phyloP scores from a whole-genome alignment of 1,140 invertebrate genomes.

The Bombus pascuorum region DNA sequence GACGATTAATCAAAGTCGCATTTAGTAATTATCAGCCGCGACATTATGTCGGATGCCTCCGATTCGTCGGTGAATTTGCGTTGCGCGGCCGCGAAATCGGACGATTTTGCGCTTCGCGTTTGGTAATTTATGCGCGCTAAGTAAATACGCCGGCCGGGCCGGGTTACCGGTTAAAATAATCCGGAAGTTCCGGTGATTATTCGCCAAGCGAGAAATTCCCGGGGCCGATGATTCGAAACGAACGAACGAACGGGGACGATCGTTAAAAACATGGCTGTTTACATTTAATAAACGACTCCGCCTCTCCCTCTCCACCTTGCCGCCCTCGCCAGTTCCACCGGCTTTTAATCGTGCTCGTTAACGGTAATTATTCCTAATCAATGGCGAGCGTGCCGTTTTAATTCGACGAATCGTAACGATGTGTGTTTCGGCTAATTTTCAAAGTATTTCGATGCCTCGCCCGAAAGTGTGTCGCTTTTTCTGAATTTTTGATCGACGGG shows the following conservation, averaged over 20 bases:
- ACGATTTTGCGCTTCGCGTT: constrained; percentile 44
- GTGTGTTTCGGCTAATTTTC: no score
- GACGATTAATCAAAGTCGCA: constrained; percentile 55
- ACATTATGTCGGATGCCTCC: not conserved
- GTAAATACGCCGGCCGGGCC: constrained; percentile 53
- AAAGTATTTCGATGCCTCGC: not conserved
- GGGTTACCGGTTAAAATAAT: constrained; percentile 62
- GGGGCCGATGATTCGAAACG: constrained; percentile 45
- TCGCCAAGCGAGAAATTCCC: constrained; percentile 45
- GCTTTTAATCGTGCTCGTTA: constrained; percentile 63
- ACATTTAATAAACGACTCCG: constrained; percentile 66
- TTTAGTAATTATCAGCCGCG: constrained; percentile 54
- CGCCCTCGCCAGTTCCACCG: not conserved
- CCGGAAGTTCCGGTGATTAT: constrained; percentile 60
- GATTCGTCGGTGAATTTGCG: constrained; percentile 55
- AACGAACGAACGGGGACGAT: constrained; percentile 17
- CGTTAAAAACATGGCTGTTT: constrained; percentile 66
- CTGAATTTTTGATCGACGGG: not conserved
- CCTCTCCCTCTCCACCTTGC: not conserved
- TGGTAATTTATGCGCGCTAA: constrained; percentile 61
- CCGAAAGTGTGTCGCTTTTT: not conserved
- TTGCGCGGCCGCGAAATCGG: constrained; percentile 13
- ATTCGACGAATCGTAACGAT: not conserved
- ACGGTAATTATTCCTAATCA: constrained; percentile 64
- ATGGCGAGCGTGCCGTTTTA: constrained; percentile 28